Base-by-base conservation (phyloP, 2,888 invertebrate genomes). In the Amphiduros pacificus region DNA sequence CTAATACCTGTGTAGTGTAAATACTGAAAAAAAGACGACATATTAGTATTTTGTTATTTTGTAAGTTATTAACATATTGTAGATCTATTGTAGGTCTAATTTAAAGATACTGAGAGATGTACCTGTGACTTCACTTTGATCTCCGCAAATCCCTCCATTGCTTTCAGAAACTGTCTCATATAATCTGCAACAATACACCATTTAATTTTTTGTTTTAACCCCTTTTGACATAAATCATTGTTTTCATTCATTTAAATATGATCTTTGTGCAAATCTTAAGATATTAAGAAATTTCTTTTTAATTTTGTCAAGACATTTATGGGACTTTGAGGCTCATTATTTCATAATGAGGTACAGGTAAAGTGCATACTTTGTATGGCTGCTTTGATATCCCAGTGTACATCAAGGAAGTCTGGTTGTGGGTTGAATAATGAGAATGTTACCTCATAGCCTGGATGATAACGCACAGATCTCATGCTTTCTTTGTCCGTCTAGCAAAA, bases 361-460 rank as follows among this genome's bases (percentile, higher is more conserved):
- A 5, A 59, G 1, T n/a, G 44, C 58, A 17, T 31, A 88, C 89
- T 87, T 80, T 89, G 87, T 0, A 91, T 86, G 2, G 90, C 89
- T 56, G 86, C 80, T 40, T 87, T 85, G 0, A 91, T 87, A 74
- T 91, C 86, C 86, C 93, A 90, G 9, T 87, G 84, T 22, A 91
- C 86, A 62, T 86, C 84, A 57, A 91, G 77, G 29, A 85, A 81
- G 58, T 90, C 89, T 0, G 94, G 94, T 64, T 89, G 87, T 0
- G 94, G 93, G 77, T 92, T 91, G 2, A 93, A 88, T 29, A 94
- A 86, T 0, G 92, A 92, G 53, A 96, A 86, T 20, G 93, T 87
- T 32, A 96, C 84, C 77, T 92, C 91, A 77, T 91, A 91, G 26
- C 87, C 87, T 0, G 87, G 71, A 48, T 77, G 66, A 22, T 77